Percentiles rank a stretch among this genome's conserved stretches.
phyloP scores from a whole-genome alignment of 2,113 vertebrate genomes.

The Australoheros scitulus region DNA sequence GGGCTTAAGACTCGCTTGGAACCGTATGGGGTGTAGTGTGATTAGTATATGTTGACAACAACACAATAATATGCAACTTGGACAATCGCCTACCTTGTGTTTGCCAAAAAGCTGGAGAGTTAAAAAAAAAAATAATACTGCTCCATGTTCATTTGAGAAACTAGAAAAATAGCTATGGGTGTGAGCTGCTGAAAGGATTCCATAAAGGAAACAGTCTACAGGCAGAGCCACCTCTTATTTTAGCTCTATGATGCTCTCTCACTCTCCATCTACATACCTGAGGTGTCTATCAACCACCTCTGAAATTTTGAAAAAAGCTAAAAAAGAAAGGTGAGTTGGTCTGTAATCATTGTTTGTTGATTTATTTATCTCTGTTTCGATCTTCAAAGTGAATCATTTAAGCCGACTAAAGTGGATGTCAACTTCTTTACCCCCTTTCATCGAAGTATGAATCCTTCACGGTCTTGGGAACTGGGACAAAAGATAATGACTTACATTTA shows the following conservation, averaged over 20 bases:
- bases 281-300: constrained; percentile 19
- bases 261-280: background rate
- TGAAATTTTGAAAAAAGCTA: constrained; percentile 32
- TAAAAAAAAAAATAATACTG: constrained; percentile 13
- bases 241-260: background rate
- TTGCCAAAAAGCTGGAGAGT: background rate
- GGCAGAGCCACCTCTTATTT: background rate
- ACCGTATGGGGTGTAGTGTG: background rate
- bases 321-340: constrained; percentile 30
- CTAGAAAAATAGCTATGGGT: background rate
- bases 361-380: constrained; percentile 73
- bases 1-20: background rate
- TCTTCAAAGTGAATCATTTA: constrained; percentile 73
- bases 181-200: background rate
- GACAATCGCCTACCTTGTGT: background rate
- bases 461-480: constrained; percentile 59
- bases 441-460: constrained; percentile 56
- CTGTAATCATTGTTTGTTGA: constrained; percentile 57
- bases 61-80: background rate
- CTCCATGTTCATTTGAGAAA: constrained; percentile 8
- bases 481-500: constrained; percentile 68
- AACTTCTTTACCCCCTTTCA: constrained; percentile 67
- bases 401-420: constrained; percentile 71
- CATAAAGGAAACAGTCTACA: constrained; percentile 7
- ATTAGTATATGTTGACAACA: background rate